Conservation (phyloP, 1,140 invertebrate species). For the Bombus haemorrhoidalis region DNA sequence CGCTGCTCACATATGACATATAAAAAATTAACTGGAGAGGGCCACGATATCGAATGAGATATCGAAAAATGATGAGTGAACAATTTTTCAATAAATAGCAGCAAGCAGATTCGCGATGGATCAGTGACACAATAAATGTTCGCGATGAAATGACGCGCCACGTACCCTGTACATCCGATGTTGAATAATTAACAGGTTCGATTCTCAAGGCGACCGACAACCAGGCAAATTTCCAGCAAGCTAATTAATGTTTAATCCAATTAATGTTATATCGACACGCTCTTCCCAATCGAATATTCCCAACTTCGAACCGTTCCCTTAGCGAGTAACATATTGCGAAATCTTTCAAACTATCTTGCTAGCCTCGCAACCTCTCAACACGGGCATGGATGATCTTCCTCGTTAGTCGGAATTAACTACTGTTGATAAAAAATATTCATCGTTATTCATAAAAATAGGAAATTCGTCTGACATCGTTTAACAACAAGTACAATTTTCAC, state of each 20-base stretch:
- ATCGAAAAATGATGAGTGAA: neutral
- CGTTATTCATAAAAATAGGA: neutral
- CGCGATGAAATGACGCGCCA: neutral
- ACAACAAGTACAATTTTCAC: neutral
- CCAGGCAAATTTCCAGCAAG: neutral
- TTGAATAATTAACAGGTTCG: neutral
- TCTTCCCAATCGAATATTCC: constrained; percentile 16
- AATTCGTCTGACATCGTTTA: neutral
- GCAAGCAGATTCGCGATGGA: neutral
- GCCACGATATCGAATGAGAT: neutral
- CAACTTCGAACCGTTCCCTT: neutral
- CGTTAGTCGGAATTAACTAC: neutral
- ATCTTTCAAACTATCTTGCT: neutral
- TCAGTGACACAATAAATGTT: neutral
- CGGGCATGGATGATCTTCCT: neutral
- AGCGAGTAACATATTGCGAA: neutral
- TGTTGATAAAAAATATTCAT: no score
- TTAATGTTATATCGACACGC: neutral
- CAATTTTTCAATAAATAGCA: constrained; percentile 7
- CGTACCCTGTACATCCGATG: neutral
- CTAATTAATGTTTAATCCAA: constrained; percentile 43
- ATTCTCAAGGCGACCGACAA: neutral
- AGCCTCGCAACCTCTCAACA: neutral
- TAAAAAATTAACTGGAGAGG: neutral
- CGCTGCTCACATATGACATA: neutral